Base-by-base conservation (phyloP, 2,113 vertebrate species). In the Lathamus discolor region DNA sequence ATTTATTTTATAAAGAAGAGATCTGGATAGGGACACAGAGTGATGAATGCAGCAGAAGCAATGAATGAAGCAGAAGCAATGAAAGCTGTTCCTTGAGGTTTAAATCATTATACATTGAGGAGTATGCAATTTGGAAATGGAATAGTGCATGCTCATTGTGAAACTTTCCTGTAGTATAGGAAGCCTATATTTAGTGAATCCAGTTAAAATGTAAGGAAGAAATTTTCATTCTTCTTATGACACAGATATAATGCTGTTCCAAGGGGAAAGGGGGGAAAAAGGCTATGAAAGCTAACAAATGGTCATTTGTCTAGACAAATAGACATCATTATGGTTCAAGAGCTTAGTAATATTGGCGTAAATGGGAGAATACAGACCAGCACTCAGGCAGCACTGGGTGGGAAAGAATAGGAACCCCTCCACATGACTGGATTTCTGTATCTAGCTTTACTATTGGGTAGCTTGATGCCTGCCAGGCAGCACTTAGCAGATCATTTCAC, bases 301-400 rank as follows among this genome's bases (percentile, higher is more conserved):
- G 1, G 72, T 51, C 52, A 69, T 20, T 73, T 93, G 4, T 29
- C 17, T 17, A 4, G 0, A 73, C 12, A 37, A 79, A 51, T n/a
- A 69, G 27, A 22, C 51, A 28, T 31, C 7, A 49, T 44, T 74
- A 52, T 25, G 10, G 70, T 25, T 81, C 49, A 86, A 62, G 31
- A 28, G 6, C 43, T 83, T 61, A 69, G 20, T 31, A 81, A 74
- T 35, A 77, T 44, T 29, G 16, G 1, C 16, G 11, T 48, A 63
- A 77, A 64, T 29, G 4, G 15, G 6, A 79, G 10, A 79, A 76
- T 39, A 66, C 16, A 81, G 17, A 90, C 17, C 27, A 70, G 6
- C 1, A 0, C 11, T 66, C 6, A 66, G 17, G 11, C 14, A n/a
- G 25, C 4, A 22, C 7, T 52, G 43, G 9, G 6, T 27, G 2